Percentiles rank a stretch among this genome's conserved stretches.
These are phyloP conservation scores for Calidris pugnax DNA, from an alignment of 2,113 vertebrate species.

Conservation along the genomic window DNA sequence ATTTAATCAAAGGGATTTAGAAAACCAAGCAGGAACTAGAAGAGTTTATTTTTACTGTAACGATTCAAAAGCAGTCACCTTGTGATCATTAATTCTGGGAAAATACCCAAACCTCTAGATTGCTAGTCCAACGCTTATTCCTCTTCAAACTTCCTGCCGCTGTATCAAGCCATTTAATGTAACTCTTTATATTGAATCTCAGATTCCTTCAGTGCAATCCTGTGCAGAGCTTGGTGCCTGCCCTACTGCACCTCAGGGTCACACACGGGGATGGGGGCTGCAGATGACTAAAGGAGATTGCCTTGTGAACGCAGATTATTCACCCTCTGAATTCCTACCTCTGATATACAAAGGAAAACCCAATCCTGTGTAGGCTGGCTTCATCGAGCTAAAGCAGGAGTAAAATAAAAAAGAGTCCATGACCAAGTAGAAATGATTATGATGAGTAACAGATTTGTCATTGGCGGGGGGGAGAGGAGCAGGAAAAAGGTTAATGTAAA, in stretches of 20 bases:
- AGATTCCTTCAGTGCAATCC: neutral
- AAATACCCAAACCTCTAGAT: neutral
- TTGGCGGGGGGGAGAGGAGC: accelerated
- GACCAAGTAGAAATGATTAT: neutral
- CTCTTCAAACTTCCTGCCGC: neutral
- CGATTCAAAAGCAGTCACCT: neutral
- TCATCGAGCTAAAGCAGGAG: neutral
- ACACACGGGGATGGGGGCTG: too few relatives aligned
- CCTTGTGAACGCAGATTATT: neutral
- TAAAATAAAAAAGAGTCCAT: neutral
- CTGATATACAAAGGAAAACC: neutral
- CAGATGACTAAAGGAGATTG: neutral
- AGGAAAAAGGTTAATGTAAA: neutral
- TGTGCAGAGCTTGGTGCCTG: neutral
- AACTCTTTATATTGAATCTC: neutral
- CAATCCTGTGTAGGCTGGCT: neutral
- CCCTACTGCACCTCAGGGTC: neutral
- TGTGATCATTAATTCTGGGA: neutral
- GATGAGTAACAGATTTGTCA: neutral
- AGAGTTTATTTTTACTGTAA: neutral
- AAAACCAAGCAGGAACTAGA: neutral
- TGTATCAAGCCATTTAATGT: neutral
- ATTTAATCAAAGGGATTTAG: neutral
- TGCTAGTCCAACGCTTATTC: neutral
- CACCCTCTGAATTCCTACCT: neutral